phyloP scores from a whole-genome alignment of 2,888 invertebrate species.

The Luperina testacea region DNA sequence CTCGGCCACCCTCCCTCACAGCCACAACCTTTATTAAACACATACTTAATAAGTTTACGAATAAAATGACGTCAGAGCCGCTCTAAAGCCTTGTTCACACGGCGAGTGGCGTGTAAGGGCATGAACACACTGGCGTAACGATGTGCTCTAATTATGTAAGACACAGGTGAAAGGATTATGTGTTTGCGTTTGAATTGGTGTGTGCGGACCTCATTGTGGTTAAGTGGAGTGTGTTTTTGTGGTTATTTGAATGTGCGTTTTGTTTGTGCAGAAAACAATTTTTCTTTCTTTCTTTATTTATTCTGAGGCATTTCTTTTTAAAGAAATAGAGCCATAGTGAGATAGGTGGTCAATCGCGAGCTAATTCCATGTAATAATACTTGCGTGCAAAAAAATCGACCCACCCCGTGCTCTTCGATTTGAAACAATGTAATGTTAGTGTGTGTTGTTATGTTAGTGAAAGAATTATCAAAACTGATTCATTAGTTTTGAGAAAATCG shows the following conservation, averaged over 20 bases:
- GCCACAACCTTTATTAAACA: constrained; percentile 38
- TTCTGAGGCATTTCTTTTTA: not conserved
- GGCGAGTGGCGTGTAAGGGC: constrained; percentile 40
- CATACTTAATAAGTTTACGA: constrained; percentile 40
- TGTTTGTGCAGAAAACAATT: no score
- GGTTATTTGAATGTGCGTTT: constrained; percentile 1
- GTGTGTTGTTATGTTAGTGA: no score
- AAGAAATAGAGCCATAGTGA: not conserved
- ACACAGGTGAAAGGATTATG: constrained; percentile 42
- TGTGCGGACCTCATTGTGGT: constrained; percentile 31
- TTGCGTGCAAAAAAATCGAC: not conserved
- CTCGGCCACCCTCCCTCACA: not conserved
- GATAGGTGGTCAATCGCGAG: not conserved
- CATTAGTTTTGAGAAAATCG: not conserved
- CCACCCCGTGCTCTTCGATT: not conserved
- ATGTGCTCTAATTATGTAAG: constrained; percentile 66
- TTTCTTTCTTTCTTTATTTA: not conserved
- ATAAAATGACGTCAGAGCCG: constrained; percentile 35
- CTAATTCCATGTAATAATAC: not conserved
- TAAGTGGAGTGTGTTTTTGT: constrained; percentile 16
- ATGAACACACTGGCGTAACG: constrained; percentile 59
- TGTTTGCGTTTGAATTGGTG: constrained; percentile 39
- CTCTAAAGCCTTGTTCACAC: constrained; percentile 51
- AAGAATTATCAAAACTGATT: not conserved
- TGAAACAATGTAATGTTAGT: not conserved